Evolutionary conservation across 2,888 invertebrate genomes (phyloP), one percentile per base, ranked within the genome.

Genomic region (Sphaerophoria taeniata): DNA sequence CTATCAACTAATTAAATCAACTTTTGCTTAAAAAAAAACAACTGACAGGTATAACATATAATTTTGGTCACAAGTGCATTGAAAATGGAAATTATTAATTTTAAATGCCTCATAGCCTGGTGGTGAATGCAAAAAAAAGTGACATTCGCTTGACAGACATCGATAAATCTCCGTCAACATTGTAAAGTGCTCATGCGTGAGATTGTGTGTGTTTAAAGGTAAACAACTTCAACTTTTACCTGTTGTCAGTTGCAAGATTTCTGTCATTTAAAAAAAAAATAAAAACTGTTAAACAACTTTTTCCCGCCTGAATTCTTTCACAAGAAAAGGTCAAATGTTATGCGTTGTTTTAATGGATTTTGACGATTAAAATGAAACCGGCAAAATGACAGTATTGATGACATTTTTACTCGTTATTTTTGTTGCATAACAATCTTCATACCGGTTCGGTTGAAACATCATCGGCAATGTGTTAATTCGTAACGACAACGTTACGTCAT

Each of bases 191-290:
- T 43, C 12, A 2, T 39, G 9, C 6, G 9, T 39, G 6, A 7
- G 9, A 39, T 9, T 43, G 6, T 9, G 3, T 43, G 43, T 3
- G 12, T 43, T 79, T 53, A 79, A 84, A 84, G 79, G 83, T 79
- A 58, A 79, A 75, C 83, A 79, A 61, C 69, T 69, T 61, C 69
- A 49, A 49, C 71, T 84, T 84, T 79, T 61, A 75, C 79, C 49
- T 74, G 53, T 36, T 31, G 45, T 49, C 24, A 53, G 9, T 51
- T 53, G 58, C 34, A 51, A 51, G n/a, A 51, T 16, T 47, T 43
- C 47, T 33, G 47, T 31, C 11, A 61, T 31, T 31, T 33, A 12
- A 33, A 33, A 33, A n/a, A 12, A 33, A 33, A 33, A n/a, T n/a
- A 0, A 5, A 31, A 24, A 51, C 0, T 5, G 4, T 2, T 6